Percentiles rank a stretch among this genome's conserved stretches.
Evolutionary conservation across 1,140 invertebrate species (phyloP).

Genomic region (Pectinophora gossypiella): DNA sequence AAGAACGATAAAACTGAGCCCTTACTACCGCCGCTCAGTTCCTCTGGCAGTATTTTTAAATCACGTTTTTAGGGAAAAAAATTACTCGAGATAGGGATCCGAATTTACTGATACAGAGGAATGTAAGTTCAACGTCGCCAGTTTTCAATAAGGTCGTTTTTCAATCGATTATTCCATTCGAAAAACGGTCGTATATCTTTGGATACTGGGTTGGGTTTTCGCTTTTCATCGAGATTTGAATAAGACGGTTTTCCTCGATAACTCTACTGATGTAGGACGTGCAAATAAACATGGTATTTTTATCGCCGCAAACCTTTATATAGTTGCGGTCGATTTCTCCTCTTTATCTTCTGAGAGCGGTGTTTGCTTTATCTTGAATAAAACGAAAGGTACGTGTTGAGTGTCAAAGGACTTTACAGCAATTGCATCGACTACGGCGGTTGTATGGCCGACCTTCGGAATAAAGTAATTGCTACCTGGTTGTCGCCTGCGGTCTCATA

Average conservation of each 20-base stretch:
- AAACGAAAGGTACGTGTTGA: conserved; percentile 51
- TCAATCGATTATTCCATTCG: conserved; percentile 9
- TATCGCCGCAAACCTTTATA: conserved; percentile 73
- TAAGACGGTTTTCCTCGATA: conserved; percentile 40
- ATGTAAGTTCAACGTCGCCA: conserved; percentile 48
- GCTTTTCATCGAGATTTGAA: conserved; percentile 11
- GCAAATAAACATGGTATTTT: conserved; percentile 75
- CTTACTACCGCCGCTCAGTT: conserved; percentile 13
- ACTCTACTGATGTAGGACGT: conserved; percentile 66
- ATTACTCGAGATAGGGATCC: conserved; percentile 53
- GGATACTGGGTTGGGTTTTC: conserved; percentile 33
- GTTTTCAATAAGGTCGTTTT: conserved; percentile 26
- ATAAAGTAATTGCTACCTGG: neutral
- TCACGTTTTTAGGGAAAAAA: conserved; percentile 55
- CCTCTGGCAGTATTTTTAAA: conserved; percentile 38
- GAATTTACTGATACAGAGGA: conserved; percentile 64
- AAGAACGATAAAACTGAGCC: conserved; percentile 18
- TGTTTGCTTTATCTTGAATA: conserved; percentile 71
- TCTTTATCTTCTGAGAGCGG: conserved; percentile 68
- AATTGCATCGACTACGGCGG: conserved; percentile 19
- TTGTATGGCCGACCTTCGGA: neutral
- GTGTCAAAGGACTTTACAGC: conserved; percentile 31
- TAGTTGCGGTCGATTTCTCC: conserved; percentile 72
- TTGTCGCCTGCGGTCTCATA: neutral
- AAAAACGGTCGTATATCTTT: conserved; percentile 41